These are phyloP conservation scores for Cyclina sinensis DNA, from an alignment of 1,140 invertebrate genomes.

Conservation along the genomic window DNA sequence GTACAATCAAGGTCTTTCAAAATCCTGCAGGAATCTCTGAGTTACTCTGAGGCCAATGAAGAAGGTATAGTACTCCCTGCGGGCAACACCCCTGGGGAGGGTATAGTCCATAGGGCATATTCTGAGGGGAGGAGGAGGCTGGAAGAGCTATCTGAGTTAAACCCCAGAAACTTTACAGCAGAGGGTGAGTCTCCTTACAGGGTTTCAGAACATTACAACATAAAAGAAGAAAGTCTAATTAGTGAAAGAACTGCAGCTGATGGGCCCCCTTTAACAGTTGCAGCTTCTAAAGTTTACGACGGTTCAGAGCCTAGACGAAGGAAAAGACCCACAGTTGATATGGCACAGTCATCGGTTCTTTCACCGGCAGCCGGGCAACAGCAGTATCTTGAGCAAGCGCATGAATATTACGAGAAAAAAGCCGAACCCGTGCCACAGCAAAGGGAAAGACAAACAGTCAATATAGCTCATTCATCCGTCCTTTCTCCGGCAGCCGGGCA, in stretches of 20 bases:
- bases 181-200: constrained; percentile 64
- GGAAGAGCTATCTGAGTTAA: constrained; percentile 61
- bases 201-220: constrained; percentile 35
- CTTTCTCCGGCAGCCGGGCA: constrained; percentile 57
- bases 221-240: not conserved
- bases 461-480: constrained; percentile 44
- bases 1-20: constrained; percentile 83
- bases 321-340: constrained; percentile 24
- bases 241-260: not conserved
- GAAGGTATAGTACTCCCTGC: constrained; percentile 65
- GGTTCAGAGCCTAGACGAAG: not conserved
- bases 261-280: not conserved
- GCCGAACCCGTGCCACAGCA: not conserved
- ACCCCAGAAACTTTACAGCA: constrained; percentile 58
- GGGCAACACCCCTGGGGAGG: constrained; percentile 57
- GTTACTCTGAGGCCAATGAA: constrained; percentile 73
- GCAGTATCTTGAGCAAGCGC: constrained; percentile 53
- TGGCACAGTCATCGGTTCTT: constrained; percentile 40
- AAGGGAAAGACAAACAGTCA: not conserved
- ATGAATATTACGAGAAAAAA: constrained; percentile 25
- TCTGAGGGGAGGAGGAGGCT: constrained; percentile 61
- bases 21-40: constrained; percentile 78
- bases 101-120: constrained; percentile 58
- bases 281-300: constrained; percentile 30
- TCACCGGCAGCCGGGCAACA: constrained; percentile 57